Base-by-base conservation (phyloP, 2,888 invertebrate genomes). In the Chloromyia formosa region DNA sequence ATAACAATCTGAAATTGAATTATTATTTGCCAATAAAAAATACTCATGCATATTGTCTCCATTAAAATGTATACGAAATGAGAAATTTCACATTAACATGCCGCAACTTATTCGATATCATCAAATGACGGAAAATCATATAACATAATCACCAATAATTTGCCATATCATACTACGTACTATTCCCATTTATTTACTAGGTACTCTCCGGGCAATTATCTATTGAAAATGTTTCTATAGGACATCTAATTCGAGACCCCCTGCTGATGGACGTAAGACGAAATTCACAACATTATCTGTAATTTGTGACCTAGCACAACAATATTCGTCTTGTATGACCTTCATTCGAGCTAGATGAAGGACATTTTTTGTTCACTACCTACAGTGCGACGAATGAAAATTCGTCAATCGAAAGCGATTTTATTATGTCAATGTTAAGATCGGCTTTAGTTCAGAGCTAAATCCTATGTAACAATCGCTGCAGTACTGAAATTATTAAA, bases 261-360 rank as follows among this genome's bases (percentile, higher is more conserved):
- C 71, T 66, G 58, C 56, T 3, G 71, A 42, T 40, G 16, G 58
- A 56, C 71, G 71, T 71, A 71, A 71, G 71, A 64, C 18, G 40
- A 56, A 71, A 58, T 58, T 12, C 12, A 61, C 61, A 22, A 45
- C 71, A 56, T 71, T 71, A 71, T 56, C 71, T 71, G 20, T 71
- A 71, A 71, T 71, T 71, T 71, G 71, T 18, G 71, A 71, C 71
- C 71, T 71, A 71, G 71, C 71, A 71, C 71, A 71, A 71, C 71
- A 71, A 20, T 18, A 71, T 40, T 58, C 40, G 14, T 40, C 71
- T 58, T 71, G 35, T 40, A 40, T 71, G 71, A 71, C 71, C 71
- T 71, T 71, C 71, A 71, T n/a, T 40, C 58, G 40, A 54, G 20
- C 71, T 3, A 71, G 56, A 18, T 71, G 58, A 71, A 71, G 71